phyloP scores from a whole-genome alignment of 2,113 vertebrate genomes.

The Mastomys natalensis region DNA sequence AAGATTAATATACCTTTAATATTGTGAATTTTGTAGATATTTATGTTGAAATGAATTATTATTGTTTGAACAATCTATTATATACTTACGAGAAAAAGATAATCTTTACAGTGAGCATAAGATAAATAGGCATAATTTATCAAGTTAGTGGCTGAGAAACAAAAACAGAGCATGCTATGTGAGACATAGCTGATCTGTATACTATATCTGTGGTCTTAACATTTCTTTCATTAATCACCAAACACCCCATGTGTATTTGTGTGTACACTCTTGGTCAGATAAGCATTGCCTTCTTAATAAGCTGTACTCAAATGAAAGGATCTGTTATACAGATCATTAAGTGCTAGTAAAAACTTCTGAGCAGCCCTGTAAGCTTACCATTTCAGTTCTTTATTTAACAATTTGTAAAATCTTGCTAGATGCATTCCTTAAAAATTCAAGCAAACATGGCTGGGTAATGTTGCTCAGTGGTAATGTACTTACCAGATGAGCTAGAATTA shows the following conservation, averaged over 20 bases:
- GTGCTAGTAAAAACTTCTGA: background rate
- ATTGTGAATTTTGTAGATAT: background rate
- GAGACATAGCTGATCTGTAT: background rate
- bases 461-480: background rate
- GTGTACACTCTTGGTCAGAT: background rate
- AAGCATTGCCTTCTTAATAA: background rate
- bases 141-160: background rate
- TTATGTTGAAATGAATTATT: background rate
- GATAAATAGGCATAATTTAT: background rate
- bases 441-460: background rate
- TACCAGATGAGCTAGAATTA: background rate
- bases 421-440: background rate
- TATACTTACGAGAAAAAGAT: background rate
- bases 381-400: background rate
- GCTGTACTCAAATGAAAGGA: background rate
- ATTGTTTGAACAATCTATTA: slow-evolving; percentile 43
- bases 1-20: background rate
- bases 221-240: background rate
- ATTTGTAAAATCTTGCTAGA: background rate
- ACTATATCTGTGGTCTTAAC: background rate
- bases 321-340: background rate
- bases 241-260: background rate
- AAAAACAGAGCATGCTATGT: background rate
- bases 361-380: background rate
- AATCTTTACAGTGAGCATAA: background rate